Evolutionary conservation across 2,888 invertebrate genomes (phyloP).

Genomic region (Agonopterix subpropinquella): DNA sequence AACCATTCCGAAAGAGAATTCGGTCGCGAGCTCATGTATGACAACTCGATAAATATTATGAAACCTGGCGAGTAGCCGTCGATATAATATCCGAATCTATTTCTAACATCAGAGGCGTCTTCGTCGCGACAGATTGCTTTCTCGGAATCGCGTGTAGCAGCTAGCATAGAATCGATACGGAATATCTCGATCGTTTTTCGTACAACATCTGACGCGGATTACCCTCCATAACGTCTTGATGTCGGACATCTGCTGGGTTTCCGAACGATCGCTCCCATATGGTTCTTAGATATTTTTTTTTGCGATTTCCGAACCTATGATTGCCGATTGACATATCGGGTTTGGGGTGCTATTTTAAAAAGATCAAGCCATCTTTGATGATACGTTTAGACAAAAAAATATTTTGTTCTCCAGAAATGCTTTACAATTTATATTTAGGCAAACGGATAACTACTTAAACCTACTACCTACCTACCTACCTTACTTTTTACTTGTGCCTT

Average conservation of each 20-base stretch:
- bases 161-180: conserved; percentile 11
- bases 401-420: no score
- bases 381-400: no score
- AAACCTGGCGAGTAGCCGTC: conserved; percentile 8
- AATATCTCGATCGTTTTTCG: conserved; percentile 45
- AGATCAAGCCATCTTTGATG: not conserved
- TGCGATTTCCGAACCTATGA: conserved; percentile 21
- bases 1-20: no score
- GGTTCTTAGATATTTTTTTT: conserved; percentile 53
- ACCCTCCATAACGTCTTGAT: conserved; percentile 67
- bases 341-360: conserved; percentile 13
- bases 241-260: conserved; percentile 56
- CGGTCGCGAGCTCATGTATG: no score
- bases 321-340: conserved; percentile 37
- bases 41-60: not conserved
- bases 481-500: no score
- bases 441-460: no score
- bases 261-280: conserved; percentile 42
- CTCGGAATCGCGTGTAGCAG: conserved; percentile 16
- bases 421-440: no score
- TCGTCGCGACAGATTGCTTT: conserved; percentile 30
- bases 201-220: conserved; percentile 54
- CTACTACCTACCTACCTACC: no score
- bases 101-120: conserved; percentile 25
- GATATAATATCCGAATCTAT: conserved; percentile 34